Conservation (phyloP, 2,797 vertebrate species). For the Helostoma temminkii region DNA sequence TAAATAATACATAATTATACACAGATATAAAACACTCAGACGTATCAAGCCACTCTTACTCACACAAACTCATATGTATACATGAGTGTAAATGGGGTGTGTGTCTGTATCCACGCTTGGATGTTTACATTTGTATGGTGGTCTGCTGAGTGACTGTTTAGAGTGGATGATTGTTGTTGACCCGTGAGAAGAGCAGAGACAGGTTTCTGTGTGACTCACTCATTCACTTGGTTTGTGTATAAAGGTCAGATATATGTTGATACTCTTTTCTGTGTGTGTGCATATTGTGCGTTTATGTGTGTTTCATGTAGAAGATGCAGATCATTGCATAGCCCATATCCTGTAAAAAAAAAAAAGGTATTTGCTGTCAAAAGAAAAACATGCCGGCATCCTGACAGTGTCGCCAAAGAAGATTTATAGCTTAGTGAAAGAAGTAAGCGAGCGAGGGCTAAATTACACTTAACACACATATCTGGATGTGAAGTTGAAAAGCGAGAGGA, state of each 20-base stretch:
- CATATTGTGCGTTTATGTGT: conserved; percentile 18
- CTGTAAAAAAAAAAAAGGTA: conserved; percentile 54
- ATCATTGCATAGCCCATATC: conserved; percentile 53
- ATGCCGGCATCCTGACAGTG: conserved; percentile 57
- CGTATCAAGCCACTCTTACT: neutral
- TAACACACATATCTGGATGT: conserved; percentile 35
- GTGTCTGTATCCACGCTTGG: conserved; percentile 12
- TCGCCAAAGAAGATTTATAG: conserved; percentile 71
- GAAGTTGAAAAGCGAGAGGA: conserved; percentile 41
- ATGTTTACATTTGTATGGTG: conserved; percentile 43
- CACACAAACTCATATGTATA: neutral
- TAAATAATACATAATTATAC: conserved; percentile 15
- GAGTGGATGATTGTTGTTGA: conserved; percentile 47
- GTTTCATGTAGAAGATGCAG: conserved; percentile 15
- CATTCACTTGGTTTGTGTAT: conserved; percentile 14
- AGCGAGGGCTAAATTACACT: conserved; percentile 41
- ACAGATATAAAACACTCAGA: conserved; percentile 23
- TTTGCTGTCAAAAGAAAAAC: conserved; percentile 73
- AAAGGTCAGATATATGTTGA: neutral
- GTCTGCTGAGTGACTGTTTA: conserved; percentile 45
- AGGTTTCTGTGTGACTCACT: conserved; percentile 15
- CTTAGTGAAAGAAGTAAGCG: conserved; percentile 21
- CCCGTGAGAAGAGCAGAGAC: conserved; percentile 23
- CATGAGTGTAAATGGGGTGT: neutral
- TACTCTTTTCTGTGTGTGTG: conserved; percentile 9